Conservation (phyloP, 2,888 invertebrate genomes). For the Drosophila rubida region DNA sequence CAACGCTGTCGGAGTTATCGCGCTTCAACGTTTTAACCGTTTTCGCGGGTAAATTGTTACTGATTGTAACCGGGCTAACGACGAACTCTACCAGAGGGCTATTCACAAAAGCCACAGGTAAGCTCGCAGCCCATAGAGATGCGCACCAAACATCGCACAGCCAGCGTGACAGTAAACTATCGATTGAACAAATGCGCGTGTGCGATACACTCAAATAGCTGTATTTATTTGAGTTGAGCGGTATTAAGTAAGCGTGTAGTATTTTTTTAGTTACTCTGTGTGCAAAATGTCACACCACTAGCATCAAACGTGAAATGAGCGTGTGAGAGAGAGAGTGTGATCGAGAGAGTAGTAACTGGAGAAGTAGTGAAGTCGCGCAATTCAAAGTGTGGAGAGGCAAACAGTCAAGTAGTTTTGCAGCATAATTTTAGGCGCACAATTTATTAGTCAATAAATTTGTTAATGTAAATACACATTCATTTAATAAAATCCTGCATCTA, state of each 20-base stretch:
- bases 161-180: neutral
- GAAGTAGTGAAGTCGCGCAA: constrained; percentile 9
- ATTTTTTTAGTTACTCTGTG: neutral
- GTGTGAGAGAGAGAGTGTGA: constrained; percentile 9
- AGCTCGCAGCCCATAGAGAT: constrained; percentile 52
- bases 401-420: constrained; percentile 13
- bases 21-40: constrained; percentile 71
- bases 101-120: constrained; percentile 63
- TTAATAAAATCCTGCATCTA: too few species aligned
- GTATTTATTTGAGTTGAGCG: neutral
- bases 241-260: neutral
- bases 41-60: constrained; percentile 74
- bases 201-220: neutral
- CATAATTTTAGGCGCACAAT: constrained; percentile 47
- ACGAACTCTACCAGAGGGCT: constrained; percentile 49
- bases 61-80: constrained; percentile 57
- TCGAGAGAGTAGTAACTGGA: neutral
- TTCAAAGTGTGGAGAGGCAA: neutral
- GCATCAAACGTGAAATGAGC: constrained; percentile 55
- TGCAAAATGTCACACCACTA: constrained; percentile 35
- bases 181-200: neutral
- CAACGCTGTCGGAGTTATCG: constrained; percentile 41
- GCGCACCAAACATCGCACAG: constrained; percentile 3
- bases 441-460: neutral
- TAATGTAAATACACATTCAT: too few species aligned